Evolutionary conservation across 1,140 invertebrate species (phyloP), one percentile per base, ranked within the genome.

Genomic region (Anoplolepis gracilipes): DNA sequence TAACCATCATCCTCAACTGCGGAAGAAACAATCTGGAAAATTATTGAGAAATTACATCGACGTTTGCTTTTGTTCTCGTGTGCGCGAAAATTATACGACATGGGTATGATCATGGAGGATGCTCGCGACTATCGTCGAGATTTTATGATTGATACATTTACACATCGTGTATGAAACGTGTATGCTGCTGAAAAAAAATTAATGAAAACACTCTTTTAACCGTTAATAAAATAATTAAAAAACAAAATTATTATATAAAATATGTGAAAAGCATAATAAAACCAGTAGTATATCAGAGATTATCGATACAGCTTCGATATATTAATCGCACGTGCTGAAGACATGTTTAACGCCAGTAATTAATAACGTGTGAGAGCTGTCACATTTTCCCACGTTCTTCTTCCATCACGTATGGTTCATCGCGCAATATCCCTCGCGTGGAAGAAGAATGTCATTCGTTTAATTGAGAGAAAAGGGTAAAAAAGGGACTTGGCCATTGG

Each of bases 391-490:
- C n/a, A 55, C 39, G n/a, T 39, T 39, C 5, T 49, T 42, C 19
- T 36, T 55, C 10, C 0, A 30, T 78, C 16, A 25, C 22, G 19
- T 0, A 42, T 8, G 22, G 13, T 70, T 30, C 49, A 13, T n/a
- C 13, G n/a, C 42, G 13, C 67, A 33, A 46, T 61, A 61, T 46
- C 36, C n/a, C n/a, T 28, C 65, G 39, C 49, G 25, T 59, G 10
- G 25, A 19, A 39, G 46, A 46, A 42, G 78, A 59, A 59, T 72
- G 53, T 16, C 25, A 59, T 59, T 81, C 22, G 6, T 59, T 70
- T 81, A 81, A 81, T 81, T 72, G 36, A 25, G 22, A 7, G 11
- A 16, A 13, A 13, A 13, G 42, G 13, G 3, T 11, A 33, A 30
- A 19, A 25, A 11, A 13, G n/a, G 22, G 57, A 49, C 4, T 13